These are phyloP conservation scores for Ctenoplectra terminalis DNA, from an alignment of 1,140 invertebrate species.

Conservation along the genomic window DNA sequence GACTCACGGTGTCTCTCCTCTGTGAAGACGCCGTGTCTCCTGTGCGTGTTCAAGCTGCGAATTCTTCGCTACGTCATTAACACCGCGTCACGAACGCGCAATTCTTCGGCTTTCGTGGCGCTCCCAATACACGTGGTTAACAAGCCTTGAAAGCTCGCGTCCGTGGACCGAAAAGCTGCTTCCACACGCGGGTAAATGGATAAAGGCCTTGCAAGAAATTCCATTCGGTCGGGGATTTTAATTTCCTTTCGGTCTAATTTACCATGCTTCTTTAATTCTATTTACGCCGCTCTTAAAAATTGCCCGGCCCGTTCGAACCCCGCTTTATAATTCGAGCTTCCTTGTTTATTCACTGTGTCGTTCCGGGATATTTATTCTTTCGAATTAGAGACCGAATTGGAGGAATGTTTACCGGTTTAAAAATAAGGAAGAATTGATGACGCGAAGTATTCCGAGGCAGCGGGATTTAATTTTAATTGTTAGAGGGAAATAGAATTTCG, in stretches of 20 bases:
- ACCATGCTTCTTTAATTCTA: background rate
- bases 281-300: background rate
- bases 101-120: constrained; percentile 9
- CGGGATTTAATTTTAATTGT: too few relatives aligned
- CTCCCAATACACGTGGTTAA: constrained; percentile 36
- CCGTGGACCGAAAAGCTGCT: background rate
- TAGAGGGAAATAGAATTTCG: too few relatives aligned
- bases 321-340: background rate
- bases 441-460: too few relatives aligned
- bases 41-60: constrained; percentile 55
- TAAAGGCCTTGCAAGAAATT: background rate
- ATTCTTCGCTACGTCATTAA: constrained; percentile 41
- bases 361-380: background rate
- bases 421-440: too few relatives aligned
- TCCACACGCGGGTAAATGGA: background rate
- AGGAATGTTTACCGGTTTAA: background rate
- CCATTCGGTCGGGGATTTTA: background rate
- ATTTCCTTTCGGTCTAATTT: background rate
- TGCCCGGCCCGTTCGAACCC: background rate
- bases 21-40: constrained; percentile 3
- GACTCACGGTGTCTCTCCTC: background rate
- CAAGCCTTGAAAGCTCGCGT: constrained; percentile 8
- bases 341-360: background rate
- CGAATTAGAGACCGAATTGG: background rate
- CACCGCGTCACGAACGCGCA: constrained; percentile 49